A percentile compares a stretch with the other conserved stretches of the same genome.
These are phyloP conservation scores for Drosophila neutralis DNA, from an alignment of 2,888 invertebrate species.

Conservation along the genomic window DNA sequence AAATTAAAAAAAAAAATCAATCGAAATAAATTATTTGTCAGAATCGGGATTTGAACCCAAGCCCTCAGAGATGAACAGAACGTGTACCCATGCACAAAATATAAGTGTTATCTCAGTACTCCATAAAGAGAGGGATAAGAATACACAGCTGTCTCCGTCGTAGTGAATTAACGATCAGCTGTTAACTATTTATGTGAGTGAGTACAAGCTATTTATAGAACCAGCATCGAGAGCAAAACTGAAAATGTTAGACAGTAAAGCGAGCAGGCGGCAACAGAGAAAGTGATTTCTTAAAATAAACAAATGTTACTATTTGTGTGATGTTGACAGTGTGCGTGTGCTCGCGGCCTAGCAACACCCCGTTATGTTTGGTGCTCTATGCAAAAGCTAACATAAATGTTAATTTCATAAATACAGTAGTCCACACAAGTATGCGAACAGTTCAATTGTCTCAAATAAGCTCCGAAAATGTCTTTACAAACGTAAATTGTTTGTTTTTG, in stretches of 20 bases:
- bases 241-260: constrained; percentile 48
- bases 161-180: not conserved
- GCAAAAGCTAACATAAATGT: constrained; percentile 7
- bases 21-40: constrained; percentile 18
- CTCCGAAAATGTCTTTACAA: not conserved
- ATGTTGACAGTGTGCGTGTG: not conserved
- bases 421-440: not conserved
- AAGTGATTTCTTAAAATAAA: constrained; percentile 14
- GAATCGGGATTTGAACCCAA: constrained; percentile 28
- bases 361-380: constrained; percentile 38
- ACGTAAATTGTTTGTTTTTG: not conserved
- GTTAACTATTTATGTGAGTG: not conserved
- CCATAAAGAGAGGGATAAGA: no score
- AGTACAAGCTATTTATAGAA: constrained; percentile 42
- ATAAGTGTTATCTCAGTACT: not conserved
- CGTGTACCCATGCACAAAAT: constrained; percentile 31
- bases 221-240: not conserved
- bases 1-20: not conserved
- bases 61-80: constrained; percentile 69
- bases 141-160: constrained; percentile 1
- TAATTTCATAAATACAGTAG: constrained; percentile 4
- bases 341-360: constrained; percentile 5
- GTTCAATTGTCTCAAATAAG: not conserved
- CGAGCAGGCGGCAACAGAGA: constrained; percentile 8
- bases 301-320: not conserved